phyloP scores from a whole-genome alignment of 2,113 vertebrate species.

The Cebidichthys violaceus region DNA sequence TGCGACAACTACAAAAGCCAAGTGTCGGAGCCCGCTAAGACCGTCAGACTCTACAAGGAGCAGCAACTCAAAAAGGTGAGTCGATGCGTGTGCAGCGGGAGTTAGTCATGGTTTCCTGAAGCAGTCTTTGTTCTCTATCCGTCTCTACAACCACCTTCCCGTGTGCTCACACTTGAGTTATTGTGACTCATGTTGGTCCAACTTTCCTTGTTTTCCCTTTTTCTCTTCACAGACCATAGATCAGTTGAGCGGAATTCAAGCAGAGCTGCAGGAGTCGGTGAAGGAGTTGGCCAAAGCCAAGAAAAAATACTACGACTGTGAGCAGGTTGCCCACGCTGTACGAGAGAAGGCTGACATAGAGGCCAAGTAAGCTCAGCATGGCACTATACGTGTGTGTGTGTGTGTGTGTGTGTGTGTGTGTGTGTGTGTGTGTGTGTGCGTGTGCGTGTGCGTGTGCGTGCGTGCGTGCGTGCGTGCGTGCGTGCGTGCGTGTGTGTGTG shows the following conservation, averaged over 20 bases:
- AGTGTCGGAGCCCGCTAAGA: slow-evolving; percentile 95
- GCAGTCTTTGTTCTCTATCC: slow-evolving; percentile 15
- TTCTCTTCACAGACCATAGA: slow-evolving; percentile 89
- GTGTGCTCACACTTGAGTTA: background rate
- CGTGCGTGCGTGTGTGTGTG: background rate
- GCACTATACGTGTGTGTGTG: background rate
- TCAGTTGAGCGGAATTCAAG: slow-evolving; percentile 95
- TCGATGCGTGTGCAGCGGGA: background rate
- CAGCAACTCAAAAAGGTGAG: slow-evolving; percentile 96
- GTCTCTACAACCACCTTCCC: background rate
- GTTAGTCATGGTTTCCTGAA: slow-evolving; percentile 17
- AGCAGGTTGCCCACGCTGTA: slow-evolving; percentile 98
- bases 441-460: background rate
- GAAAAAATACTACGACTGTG: slow-evolving; percentile 98
- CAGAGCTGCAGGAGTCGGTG: slow-evolving; percentile 96
- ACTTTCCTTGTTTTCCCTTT: slow-evolving; percentile 20
- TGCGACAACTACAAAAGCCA: slow-evolving; percentile 97
- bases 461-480: background rate
- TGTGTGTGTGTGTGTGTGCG: background rate
- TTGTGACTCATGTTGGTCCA: slow-evolving; percentile 27
- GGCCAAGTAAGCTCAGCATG: slow-evolving; percentile 90
- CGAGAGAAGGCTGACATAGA: slow-evolving; percentile 98
- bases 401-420: background rate
- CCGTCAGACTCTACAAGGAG: slow-evolving; percentile 94
- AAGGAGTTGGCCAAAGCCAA: slow-evolving; percentile 99